A percentile compares a stretch with the other conserved stretches of the same genome.
phyloP scores from a whole-genome alignment of 2,888 invertebrate species.

The Macrophya annulata region DNA sequence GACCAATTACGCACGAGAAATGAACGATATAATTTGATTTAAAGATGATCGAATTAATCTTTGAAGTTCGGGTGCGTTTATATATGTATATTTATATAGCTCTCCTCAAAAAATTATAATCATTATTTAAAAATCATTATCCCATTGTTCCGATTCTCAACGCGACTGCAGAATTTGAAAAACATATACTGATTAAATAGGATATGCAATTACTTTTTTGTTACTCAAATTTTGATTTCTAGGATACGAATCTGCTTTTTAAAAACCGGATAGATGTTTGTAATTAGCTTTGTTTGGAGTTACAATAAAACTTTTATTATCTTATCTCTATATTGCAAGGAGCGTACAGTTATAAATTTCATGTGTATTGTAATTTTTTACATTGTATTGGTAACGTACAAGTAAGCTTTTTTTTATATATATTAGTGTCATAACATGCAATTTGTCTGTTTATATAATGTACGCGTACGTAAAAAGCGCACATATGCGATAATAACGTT shows the following conservation, averaged over 20 bases:
- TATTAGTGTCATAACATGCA: not conserved
- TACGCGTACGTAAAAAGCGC: not conserved
- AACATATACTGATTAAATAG: not conserved
- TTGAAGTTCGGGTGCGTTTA: not conserved
- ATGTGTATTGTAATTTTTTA: not conserved
- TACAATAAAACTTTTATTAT: constrained; percentile 8
- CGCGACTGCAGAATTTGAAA: not conserved
- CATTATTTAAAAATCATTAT: not conserved
- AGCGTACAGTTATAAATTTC: not conserved
- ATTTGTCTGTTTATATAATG: not conserved
- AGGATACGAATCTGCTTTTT: not conserved
- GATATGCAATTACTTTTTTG: not conserved
- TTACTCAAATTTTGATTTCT: not conserved
- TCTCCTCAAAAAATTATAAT: not conserved
- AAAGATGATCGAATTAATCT: not conserved
- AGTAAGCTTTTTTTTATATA: not conserved
- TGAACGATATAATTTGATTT: not conserved
- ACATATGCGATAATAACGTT: not conserved
- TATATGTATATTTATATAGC: not conserved
- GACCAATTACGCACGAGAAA: constrained; percentile 38
- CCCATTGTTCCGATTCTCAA: not conserved
- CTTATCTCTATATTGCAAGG: not conserved
- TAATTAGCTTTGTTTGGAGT: not conserved
- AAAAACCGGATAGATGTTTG: not conserved
- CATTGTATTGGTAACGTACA: not conserved